These are phyloP conservation scores for Doris montereyensis DNA, from an alignment of 2,888 invertebrate genomes.

Conservation along the genomic window DNA sequence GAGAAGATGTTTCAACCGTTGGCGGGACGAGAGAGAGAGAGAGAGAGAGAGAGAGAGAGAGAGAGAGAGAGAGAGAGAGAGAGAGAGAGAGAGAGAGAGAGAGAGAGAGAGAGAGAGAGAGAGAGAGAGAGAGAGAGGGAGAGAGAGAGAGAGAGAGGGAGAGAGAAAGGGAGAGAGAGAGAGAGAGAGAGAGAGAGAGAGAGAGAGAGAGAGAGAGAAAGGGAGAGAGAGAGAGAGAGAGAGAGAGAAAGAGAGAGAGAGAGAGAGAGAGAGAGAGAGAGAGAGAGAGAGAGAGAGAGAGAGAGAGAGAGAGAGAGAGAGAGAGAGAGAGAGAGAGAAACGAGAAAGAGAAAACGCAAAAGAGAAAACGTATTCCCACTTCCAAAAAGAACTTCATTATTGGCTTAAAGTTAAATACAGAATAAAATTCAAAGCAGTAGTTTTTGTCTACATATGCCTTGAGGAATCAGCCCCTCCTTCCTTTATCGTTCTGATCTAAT, in stretches of 20 bases:
- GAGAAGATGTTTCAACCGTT: background rate
- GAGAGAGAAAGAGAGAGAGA: constrained; percentile 2
- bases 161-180: background rate
- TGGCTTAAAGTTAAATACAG: too few relatives aligned
- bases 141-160: constrained; percentile 5
- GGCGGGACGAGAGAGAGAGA: background rate
- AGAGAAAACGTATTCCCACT: too few relatives aligned
- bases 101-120: background rate
- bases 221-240: background rate
- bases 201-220: constrained; percentile 4
- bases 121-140: constrained; percentile 5
- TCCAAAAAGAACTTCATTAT: too few relatives aligned
- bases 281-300: background rate
- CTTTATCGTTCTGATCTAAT: too few relatives aligned
- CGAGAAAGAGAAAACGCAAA: too few relatives aligned
- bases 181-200: constrained; percentile 6
- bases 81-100: constrained; percentile 12
- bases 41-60: background rate
- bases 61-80: background rate
- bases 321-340: background rate
- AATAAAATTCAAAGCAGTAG: too few relatives aligned
- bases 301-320: background rate
- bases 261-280: constrained; percentile 8
- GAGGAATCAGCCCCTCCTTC: too few relatives aligned
- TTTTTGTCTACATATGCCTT: too few relatives aligned